Evolutionary conservation across 2,888 invertebrate species (phyloP), one percentile per base, ranked within the genome.

Genomic region (Pycnomerus fuliginosus): DNA sequence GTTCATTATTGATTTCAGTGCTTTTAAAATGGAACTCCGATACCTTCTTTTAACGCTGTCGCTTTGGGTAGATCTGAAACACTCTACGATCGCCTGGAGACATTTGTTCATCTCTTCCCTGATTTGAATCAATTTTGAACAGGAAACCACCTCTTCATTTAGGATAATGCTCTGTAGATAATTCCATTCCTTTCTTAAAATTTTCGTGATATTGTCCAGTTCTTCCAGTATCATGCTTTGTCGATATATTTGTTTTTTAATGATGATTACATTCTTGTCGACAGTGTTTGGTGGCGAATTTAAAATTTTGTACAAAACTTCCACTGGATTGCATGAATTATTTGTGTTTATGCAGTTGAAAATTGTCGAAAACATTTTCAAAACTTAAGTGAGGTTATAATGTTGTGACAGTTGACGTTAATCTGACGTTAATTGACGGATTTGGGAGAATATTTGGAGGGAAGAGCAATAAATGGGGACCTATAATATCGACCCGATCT

Each of bases 91-190:
- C 3, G 50, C 34, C 28, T 29, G 35, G 23, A 64, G 58, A 17
- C 53, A 53, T 15, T 48, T 29, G 30, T 58, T 60, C 16, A 68
- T 53, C 33, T 61, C 50, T 33, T 57, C 44, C 42, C 65, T 50
- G 16, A 55, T 37, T 14, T 49, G 36, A 10, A 34, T 16, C 2
- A 60, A 17, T 15, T 60, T 52, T 8, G 56, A 48, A 23, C 44
- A 45, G 3, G 50, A 28, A 20, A 50, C 24, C 24, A 50, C 38
- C 13, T 37, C 41, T 27, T 63, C 58, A 16, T 54, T 50, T 15
- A 68, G 47, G 13, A 65, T 50, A 8, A 61, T 48, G 42, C 56
- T 57, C 54, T 70, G 69, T 4, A 64, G 31, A 29, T 54, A 51
- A 43, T 44, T 56, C 65, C 68, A 68, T 43, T 61, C 52, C 36